phyloP scores from a whole-genome alignment of 2,113 vertebrate species.

The Semnornis frantzii region DNA sequence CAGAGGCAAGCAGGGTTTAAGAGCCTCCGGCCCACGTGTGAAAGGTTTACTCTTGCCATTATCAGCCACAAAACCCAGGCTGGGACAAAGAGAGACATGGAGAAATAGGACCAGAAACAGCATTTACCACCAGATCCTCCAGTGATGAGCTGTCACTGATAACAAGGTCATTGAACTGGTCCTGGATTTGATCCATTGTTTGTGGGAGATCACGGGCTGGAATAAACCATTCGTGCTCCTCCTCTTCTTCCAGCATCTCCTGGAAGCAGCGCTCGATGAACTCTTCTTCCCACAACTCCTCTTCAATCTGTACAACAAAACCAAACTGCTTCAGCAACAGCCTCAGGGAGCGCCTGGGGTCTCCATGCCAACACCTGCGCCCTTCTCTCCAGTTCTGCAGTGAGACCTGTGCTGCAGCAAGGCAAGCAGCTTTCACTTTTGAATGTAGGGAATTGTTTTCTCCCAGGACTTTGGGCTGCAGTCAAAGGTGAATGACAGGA shows the following conservation, averaged over 20 bases:
- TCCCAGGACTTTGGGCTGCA: neutral
- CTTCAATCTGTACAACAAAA: conserved; percentile 80
- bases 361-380: neutral
- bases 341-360: accelerated
- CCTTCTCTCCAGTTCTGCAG: neutral
- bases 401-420: neutral
- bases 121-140: conserved; percentile 84
- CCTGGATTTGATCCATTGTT: conserved; percentile 84
- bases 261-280: conserved; percentile 93
- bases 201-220: conserved; percentile 91
- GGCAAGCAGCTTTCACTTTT: neutral
- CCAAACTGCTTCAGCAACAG: neutral
- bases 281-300: conserved; percentile 94
- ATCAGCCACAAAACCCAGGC: neutral
- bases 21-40: neutral
- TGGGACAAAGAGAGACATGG: neutral
- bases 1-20: neutral
- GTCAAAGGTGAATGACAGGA: neutral
- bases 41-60: neutral
- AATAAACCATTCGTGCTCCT: conserved; percentile 92
- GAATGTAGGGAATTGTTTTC: neutral
- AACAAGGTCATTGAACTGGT: conserved; percentile 86
- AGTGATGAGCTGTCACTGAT: conserved; percentile 83
- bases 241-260: conserved; percentile 93
- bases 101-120: conserved; percentile 32